Percentiles rank a stretch among this genome's conserved stretches.
phyloP scores from a whole-genome alignment of 2,113 vertebrate species.

The Saccopteryx leptura region DNA sequence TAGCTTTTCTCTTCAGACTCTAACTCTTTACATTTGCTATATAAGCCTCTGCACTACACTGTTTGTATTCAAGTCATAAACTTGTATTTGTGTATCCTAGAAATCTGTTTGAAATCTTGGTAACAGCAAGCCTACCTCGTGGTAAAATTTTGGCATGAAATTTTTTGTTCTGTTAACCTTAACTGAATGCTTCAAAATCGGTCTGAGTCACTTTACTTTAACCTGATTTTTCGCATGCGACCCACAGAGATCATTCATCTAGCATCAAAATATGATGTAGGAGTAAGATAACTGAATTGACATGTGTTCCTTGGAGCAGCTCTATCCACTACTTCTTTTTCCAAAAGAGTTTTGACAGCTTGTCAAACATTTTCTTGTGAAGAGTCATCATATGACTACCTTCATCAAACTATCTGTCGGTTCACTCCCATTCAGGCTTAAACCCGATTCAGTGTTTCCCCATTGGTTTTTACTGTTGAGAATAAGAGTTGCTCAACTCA shows the following conservation, averaged over 20 bases:
- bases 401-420: slow-evolving; percentile 84
- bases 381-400: slow-evolving; percentile 85
- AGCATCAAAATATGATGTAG: slow-evolving; percentile 63
- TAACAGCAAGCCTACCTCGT: neutral
- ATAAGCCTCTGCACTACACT: neutral
- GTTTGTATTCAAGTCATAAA: neutral
- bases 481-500: slow-evolving; percentile 72
- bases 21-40: slow-evolving; percentile 6
- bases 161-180: slow-evolving; percentile 13
- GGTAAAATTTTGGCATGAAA: neutral
- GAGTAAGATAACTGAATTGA: slow-evolving; percentile 81
- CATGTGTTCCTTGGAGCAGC: slow-evolving; percentile 75
- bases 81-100: neutral
- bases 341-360: slow-evolving; percentile 83
- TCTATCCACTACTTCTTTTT: slow-evolving; percentile 76
- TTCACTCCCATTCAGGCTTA: slow-evolving; percentile 79
- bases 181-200: slow-evolving; percentile 60
- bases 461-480: slow-evolving; percentile 78
- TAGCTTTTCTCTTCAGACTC: neutral
- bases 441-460: slow-evolving; percentile 81
- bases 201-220: slow-evolving; percentile 50
- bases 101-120: slow-evolving; percentile 46
- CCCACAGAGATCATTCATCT: slow-evolving; percentile 53
- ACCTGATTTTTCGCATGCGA: slow-evolving; percentile 58
- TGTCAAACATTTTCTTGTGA: slow-evolving; percentile 86